Evolutionary conservation across 2,797 vertebrate genomes (phyloP), one percentile per base, ranked within the genome.

Genomic region (Trematomus bernacchii): DNA sequence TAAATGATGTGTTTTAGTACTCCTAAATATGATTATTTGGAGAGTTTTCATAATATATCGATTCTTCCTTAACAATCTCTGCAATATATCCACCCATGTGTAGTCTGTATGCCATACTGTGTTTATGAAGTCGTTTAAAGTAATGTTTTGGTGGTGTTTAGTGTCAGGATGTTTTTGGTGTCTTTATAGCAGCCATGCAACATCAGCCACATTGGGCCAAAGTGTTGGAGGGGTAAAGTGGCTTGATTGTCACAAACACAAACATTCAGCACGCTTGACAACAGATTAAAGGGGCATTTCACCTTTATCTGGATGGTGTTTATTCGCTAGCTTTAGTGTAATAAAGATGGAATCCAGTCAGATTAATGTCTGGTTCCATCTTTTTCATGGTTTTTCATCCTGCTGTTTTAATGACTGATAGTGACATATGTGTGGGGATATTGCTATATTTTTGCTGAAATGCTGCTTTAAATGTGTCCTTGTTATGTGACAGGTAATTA

Each of bases 171-270:
- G 83, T 88, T 89, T 93, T 93, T 92, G 91, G 89, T 91, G 87
- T 93, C 70, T 85, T 85, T 69, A 78, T 83, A 89, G 90, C 89
- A 92, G 88, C 88, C 62, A 62, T 81, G 70, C 58, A 85, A 85
- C 80, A 82, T 80, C 68, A 80, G 42, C 77, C 85, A 53, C 51
- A 14, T 46, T 46, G 53, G 67, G 61, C 74, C 66, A 63, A 82
- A 65, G 67, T 64, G 61, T 67, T 71, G 48, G 23, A 19, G 43
- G 66, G 59, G 27, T 54, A n/a, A 54, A 79, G 71, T 60, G 76
- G 66, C 77, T 87, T 91, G 88, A 90, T 87, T 92, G 90, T 92
- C 91, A 82, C 58, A 66, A 80, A 66, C 71, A 78, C 65, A 83
- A 67, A 87, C 43, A 71, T 63, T 76, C 48, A 74, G 43, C 52